These are phyloP conservation scores for Microplitis deprimator DNA, from an alignment of 2,888 invertebrate species.

Conservation along the genomic window DNA sequence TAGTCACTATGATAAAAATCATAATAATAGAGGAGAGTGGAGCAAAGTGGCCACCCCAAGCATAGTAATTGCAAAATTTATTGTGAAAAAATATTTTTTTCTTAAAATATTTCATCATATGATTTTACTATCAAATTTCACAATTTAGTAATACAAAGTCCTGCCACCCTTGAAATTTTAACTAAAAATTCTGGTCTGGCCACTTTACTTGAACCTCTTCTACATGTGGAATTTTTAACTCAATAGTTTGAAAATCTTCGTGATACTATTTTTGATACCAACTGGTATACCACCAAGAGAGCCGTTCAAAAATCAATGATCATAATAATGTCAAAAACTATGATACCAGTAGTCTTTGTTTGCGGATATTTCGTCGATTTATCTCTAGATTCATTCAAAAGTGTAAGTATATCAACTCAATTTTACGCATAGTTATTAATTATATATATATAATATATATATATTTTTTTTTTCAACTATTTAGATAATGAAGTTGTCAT, in stretches of 20 bases:
- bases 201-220: no score
- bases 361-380: slow-evolving; percentile 2
- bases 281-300: not conserved
- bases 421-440: not conserved
- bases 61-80: no score
- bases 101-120: no score
- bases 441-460: no score
- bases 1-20: no score
- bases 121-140: no score
- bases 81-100: no score
- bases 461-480: not conserved
- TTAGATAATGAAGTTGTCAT: not conserved
- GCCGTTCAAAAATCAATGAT: not conserved
- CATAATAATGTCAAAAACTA: not conserved
- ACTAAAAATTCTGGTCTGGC: no score
- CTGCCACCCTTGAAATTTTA: no score
- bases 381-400: slow-evolving; percentile 15
- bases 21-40: no score
- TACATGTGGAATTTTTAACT: not conserved
- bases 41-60: no score
- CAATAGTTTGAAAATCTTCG: not conserved
- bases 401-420: not conserved
- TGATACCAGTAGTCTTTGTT: not conserved
- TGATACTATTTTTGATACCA: not conserved
- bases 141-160: no score